These are phyloP conservation scores for Cricetomys ansorgei DNA, from an alignment of 2,113 vertebrate genomes.

Conservation along the genomic window DNA sequence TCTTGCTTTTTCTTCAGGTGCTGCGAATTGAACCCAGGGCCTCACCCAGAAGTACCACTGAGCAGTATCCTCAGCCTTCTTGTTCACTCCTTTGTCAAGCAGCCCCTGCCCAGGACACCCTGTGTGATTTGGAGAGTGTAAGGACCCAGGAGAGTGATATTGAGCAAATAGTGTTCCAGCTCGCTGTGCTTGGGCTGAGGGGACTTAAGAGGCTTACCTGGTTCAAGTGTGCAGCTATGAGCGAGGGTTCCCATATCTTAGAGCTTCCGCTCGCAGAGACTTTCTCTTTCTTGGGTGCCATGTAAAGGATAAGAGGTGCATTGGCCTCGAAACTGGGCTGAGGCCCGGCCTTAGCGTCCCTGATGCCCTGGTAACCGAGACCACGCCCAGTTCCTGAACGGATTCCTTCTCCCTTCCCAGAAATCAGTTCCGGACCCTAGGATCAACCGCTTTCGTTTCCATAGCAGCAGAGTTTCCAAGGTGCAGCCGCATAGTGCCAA, in stretches of 20 bases:
- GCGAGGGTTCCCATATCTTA: slow-evolving; percentile 84
- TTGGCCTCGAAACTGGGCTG: not conserved
- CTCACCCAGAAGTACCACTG: not conserved
- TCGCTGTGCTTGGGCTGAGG: fast-evolving
- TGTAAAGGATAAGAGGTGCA: slow-evolving; percentile 49
- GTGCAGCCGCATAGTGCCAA: not conserved
- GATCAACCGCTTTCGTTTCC: slow-evolving; percentile 55
- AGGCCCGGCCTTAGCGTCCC: not conserved
- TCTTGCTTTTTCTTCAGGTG: not conserved
- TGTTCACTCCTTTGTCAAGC: not conserved
- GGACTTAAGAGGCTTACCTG: slow-evolving; percentile 82
- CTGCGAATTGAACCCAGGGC: not conserved
- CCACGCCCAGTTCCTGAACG: slow-evolving; percentile 19
- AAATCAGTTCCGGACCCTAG: fast-evolving
- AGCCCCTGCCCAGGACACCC: not conserved
- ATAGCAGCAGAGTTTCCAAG: not conserved
- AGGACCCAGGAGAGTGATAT: not conserved
- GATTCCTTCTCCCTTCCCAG: not conserved
- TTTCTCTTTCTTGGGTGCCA: slow-evolving; percentile 84
- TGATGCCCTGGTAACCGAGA: slow-evolving; percentile 74
- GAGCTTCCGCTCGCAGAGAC: not conserved
- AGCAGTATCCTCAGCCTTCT: not conserved
- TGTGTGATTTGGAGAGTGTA: not conserved
- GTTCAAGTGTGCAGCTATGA: slow-evolving; percentile 83
- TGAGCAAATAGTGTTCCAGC: not conserved